Evolutionary conservation across 2,888 invertebrate genomes (phyloP).

Genomic region (Mesochorus sp.): DNA sequence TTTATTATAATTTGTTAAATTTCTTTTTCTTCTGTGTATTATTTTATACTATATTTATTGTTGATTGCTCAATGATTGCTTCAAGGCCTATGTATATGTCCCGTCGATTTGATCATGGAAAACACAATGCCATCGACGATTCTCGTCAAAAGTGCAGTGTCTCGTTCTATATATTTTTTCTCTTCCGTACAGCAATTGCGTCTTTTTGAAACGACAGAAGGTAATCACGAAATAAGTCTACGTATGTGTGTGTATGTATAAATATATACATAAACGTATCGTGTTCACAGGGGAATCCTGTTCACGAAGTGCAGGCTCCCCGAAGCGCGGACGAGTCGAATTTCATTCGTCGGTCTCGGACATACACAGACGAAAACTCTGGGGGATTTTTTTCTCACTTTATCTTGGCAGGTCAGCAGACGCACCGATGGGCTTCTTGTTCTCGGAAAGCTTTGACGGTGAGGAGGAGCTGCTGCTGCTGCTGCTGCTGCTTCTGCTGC

Average conservation of each 20-base stretch:
- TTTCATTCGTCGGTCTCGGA: conserved; percentile 39
- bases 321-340: conserved; percentile 32
- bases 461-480: conserved; percentile 10
- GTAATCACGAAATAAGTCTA: conserved; percentile 24
- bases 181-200: not conserved
- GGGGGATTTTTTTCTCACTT: not conserved
- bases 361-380: conserved; percentile 24
- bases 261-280: conserved; percentile 1
- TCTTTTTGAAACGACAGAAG: conserved; percentile 14
- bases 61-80: no score
- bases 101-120: no score
- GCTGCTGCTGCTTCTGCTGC: not conserved
- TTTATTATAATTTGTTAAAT: no score
- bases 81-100: no score
- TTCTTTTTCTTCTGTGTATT: no score
- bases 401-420: conserved; percentile 12
- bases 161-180: no score
- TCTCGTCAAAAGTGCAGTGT: no score
- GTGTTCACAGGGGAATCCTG: conserved; percentile 38
- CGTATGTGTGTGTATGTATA: not conserved
- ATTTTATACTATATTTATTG: no score
- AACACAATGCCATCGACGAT: no score
- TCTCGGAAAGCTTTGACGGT: conserved; percentile 40
- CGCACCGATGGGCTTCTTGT: conserved; percentile 21
- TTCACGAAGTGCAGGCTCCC: conserved; percentile 12